phyloP scores from a whole-genome alignment of 2,113 vertebrate genomes.

The Macrotis lagotis region DNA sequence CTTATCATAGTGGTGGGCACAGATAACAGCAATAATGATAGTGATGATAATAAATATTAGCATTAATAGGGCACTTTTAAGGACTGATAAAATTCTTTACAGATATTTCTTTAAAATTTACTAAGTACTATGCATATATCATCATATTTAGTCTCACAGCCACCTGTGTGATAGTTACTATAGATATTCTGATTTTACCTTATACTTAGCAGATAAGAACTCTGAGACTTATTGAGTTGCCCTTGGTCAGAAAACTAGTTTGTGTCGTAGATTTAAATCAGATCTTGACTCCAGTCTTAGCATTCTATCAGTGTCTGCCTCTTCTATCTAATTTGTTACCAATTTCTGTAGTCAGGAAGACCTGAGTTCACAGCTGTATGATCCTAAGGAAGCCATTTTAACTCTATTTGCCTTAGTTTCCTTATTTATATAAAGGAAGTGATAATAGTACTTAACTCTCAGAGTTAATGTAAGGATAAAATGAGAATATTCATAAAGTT shows the following conservation, averaged over 20 bases:
- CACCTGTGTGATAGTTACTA: background rate
- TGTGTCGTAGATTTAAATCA: background rate
- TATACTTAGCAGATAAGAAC: no score
- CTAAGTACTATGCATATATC: background rate
- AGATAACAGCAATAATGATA: background rate
- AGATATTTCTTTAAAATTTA: background rate
- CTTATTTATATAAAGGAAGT: background rate
- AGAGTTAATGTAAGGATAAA: background rate
- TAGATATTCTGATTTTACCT: background rate
- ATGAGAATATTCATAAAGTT: background rate
- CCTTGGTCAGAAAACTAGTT: background rate
- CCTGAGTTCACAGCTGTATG: background rate
- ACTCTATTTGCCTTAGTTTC: background rate
- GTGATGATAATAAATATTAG: background rate
- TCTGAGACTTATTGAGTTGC: background rate
- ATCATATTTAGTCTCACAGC: background rate
- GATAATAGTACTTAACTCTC: background rate
- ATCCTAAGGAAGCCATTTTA: background rate
- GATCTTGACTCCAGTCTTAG: background rate
- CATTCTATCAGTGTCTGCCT: background rate
- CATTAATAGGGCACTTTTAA: background rate
- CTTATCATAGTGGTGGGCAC: background rate
- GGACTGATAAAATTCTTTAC: background rate
- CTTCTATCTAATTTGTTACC: background rate
- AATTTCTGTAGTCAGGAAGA: background rate